Evolutionary conservation across 1,140 invertebrate genomes (phyloP), one percentile per base, ranked within the genome.

Genomic region (Drosophila triauraria): DNA sequence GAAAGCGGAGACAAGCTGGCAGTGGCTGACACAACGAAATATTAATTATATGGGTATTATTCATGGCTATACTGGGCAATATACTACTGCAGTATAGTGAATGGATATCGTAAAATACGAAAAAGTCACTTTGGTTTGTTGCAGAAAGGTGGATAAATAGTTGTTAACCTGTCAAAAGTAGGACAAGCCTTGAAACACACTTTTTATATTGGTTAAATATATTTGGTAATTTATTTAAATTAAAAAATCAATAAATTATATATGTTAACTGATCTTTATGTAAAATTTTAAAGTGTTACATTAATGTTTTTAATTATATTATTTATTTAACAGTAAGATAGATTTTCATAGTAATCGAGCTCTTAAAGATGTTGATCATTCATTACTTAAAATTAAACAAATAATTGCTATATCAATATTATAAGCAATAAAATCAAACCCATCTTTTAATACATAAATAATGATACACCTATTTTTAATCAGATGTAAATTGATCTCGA

Each of bases 1-100:
- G 51, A 84, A 90, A 90, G 67, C 85, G 75, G 85, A 88, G 84
- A 88, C 84, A 88, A 90, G 69, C 85, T 84, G 84, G 84, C 84
- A 84, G 67, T 71, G 64, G 42, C 71, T 54, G 56, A 40, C 72
- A 64, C 54, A 77, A 56, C 56, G 43, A 38, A 63, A 38, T 47
- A 57, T 50, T 58, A 42, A 68, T 68, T 65, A 64, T 50, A 70
- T 25, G 63, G 30, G 17, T 42, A 57, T 56, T 70, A 70, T 64
- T 44, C 32, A 64, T 56, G 43, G 42, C 43, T 13, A 47, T 47
- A 12, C 25, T 15, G 38, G 38, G 13, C 38, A 8, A 35, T 35
- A 35, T 35, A 15, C 13, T 40, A 40, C 38, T 15, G 4, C 51
- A 3, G 23, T 9, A 54, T 23, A 23, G 51, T 54, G 32, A 54